Evolutionary conservation across 2,113 vertebrate genomes (phyloP).

Genomic region (Misgurnus mizolepis): DNA sequence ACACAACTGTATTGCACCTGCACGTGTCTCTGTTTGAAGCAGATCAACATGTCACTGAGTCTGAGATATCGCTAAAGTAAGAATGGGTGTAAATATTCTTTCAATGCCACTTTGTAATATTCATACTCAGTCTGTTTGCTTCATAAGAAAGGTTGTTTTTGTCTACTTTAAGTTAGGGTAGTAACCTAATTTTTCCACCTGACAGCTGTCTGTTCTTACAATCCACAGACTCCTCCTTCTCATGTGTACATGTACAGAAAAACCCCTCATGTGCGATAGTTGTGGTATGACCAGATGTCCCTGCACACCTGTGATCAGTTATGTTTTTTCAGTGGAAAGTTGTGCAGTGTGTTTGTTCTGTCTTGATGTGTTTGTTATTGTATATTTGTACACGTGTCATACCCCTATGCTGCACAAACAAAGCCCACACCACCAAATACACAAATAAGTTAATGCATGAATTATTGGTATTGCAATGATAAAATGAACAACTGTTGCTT

Average conservation of each 20-base stretch:
- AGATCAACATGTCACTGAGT: too few relatives aligned
- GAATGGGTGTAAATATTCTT: too few relatives aligned
- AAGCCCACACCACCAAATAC: too few relatives aligned
- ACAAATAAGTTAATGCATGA: too few relatives aligned
- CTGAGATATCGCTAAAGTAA: too few relatives aligned
- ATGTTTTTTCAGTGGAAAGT: not conserved
- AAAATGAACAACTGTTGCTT: not conserved
- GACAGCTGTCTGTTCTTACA: slow-evolving; percentile 26
- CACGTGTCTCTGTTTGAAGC: too few relatives aligned
- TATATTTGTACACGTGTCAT: not conserved
- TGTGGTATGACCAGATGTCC: not conserved
- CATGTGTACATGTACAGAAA: slow-evolving; percentile 14
- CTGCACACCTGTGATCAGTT: not conserved
- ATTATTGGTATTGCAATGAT: too few relatives aligned
- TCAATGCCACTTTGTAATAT: not conserved
- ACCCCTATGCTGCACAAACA: too few relatives aligned
- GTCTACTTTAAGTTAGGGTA: not conserved
- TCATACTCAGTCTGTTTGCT: too few relatives aligned
- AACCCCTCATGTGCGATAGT: slow-evolving; percentile 1
- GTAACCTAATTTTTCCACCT: slow-evolving; percentile 24
- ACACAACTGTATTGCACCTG: too few relatives aligned
- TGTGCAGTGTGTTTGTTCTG: not conserved
- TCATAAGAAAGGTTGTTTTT: not conserved
- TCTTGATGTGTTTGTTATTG: not conserved
- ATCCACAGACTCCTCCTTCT: slow-evolving; percentile 54